These are phyloP conservation scores for Triplophysa dalaica DNA, from an alignment of 2,113 vertebrate genomes.

Conservation along the genomic window DNA sequence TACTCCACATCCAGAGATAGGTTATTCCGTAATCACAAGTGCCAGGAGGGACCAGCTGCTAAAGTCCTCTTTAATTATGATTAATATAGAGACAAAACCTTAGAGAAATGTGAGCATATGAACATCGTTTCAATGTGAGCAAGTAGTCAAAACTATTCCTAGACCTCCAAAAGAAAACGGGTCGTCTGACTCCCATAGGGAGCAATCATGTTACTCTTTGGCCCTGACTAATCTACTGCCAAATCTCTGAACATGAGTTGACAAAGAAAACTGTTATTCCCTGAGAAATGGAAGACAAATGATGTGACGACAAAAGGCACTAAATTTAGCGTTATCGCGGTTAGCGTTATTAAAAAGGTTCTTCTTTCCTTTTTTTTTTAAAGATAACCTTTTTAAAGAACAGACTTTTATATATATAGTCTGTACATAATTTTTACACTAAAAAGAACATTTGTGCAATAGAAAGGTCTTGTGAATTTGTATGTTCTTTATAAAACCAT, in stretches of 20 bases:
- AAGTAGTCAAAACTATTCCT: constrained; percentile 74
- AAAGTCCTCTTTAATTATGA: constrained; percentile 40
- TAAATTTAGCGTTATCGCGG: no score
- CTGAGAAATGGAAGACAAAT: constrained; percentile 66
- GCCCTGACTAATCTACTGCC: constrained; percentile 69
- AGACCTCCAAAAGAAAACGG: constrained; percentile 45
- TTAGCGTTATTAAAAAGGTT: no score
- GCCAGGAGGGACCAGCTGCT: constrained; percentile 9
- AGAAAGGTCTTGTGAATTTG: no score
- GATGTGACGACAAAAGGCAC: constrained; percentile 68
- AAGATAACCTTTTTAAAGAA: no score
- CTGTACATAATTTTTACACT: no score
- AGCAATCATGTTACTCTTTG: constrained; percentile 65
- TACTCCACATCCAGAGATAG: not conserved
- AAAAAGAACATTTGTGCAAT: no score
- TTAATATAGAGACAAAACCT: constrained; percentile 36
- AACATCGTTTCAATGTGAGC: constrained; percentile 65
- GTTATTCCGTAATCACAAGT: not conserved
- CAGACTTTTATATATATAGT: no score
- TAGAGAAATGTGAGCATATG: constrained; percentile 58
- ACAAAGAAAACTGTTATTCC: constrained; percentile 55
- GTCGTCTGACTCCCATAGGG: constrained; percentile 58
- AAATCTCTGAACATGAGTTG: constrained; percentile 73
- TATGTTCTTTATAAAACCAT: no score
- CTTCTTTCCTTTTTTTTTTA: no score